Conservation (phyloP, 2,113 vertebrate genomes). For the Lucifuga dentata region DNA sequence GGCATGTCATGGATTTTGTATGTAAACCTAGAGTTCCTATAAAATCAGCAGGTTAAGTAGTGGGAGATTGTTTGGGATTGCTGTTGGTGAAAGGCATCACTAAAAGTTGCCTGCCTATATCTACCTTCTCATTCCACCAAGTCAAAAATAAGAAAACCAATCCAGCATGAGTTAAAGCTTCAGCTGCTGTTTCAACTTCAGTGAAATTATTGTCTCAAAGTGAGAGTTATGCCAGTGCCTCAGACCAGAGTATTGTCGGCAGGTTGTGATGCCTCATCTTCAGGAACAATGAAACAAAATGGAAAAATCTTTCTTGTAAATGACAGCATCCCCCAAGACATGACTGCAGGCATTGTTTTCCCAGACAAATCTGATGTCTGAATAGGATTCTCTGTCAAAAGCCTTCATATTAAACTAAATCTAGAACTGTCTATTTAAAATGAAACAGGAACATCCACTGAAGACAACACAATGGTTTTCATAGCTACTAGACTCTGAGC, state of each 20-base stretch:
- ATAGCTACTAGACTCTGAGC: no score
- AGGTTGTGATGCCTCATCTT: constrained; percentile 11
- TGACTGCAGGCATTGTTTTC: constrained; percentile 2
- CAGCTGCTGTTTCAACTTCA: no score
- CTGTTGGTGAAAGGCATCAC: no score
- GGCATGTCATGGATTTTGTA: neutral
- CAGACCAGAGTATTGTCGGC: no score
- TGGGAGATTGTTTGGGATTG: no score
- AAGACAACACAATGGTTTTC: neutral
- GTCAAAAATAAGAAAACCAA: no score
- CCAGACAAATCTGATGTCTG: constrained; percentile 25
- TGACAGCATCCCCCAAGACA: constrained; percentile 21
- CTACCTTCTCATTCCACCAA: no score
- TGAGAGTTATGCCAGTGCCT: no score
- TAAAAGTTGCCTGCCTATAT: no score
- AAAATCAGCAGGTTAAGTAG: no score
- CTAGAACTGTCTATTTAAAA: neutral
- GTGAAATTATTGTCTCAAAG: no score
- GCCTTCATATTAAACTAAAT: neutral
- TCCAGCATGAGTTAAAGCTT: no score
- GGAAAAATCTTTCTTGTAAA: neutral
- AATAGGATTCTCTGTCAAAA: constrained; percentile 8
- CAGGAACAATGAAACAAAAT: constrained; percentile 1
- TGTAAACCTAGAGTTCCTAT: neutral
- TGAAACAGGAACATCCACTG: neutral